These are phyloP conservation scores for Hipparchia semele DNA, from an alignment of 2,888 invertebrate genomes.

Conservation along the genomic window DNA sequence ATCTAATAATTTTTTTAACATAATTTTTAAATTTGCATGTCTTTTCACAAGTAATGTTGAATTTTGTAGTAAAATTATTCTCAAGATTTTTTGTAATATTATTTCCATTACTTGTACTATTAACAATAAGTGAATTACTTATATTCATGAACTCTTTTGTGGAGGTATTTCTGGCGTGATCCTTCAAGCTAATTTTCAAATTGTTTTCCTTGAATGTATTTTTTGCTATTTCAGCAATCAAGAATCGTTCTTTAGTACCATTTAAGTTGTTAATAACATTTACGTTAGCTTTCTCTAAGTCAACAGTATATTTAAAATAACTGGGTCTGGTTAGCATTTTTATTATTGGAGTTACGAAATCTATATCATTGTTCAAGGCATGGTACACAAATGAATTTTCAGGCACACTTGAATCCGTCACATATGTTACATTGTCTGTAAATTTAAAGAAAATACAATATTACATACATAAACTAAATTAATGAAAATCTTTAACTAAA, in stretches of 20 bases:
- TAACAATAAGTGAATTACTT: background rate
- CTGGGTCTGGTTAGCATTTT: conserved; percentile 4
- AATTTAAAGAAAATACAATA: background rate
- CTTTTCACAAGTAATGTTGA: conserved; percentile 33
- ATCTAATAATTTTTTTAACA: conserved; percentile 11
- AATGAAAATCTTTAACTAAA: background rate
- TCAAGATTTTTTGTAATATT: background rate
- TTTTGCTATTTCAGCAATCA: background rate
- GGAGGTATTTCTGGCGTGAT: background rate
- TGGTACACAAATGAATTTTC: background rate
- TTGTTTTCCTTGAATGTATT: background rate
- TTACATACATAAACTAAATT: background rate
- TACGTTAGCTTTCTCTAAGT: background rate
- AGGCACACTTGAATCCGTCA: background rate
- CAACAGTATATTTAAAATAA: conserved; percentile 29
- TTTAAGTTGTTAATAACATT: conserved; percentile 1
- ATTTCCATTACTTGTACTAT: background rate
- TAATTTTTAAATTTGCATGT: conserved; percentile 32
- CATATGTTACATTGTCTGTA: background rate
- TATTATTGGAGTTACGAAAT: background rate
- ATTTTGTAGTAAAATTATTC: conserved; percentile 16
- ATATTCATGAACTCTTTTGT: background rate
- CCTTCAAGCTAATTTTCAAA: background rate
- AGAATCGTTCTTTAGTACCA: background rate
- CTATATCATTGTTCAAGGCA: background rate